Evolutionary conservation across 2,113 vertebrate species (phyloP).

Genomic region (Leiothrix lutea): DNA sequence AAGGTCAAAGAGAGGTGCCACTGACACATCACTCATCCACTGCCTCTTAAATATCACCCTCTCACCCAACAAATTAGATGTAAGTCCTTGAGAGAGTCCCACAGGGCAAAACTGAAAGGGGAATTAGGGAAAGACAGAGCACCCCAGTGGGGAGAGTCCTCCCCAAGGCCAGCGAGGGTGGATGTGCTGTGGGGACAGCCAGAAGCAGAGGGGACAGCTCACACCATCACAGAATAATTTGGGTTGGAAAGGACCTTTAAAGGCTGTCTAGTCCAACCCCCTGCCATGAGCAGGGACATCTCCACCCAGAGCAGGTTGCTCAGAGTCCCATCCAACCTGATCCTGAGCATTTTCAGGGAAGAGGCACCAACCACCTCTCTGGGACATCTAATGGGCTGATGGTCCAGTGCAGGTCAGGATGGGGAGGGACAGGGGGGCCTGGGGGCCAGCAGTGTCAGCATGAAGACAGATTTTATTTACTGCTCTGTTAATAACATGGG

Average conservation of each 20-base stretch:
- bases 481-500: rapidly evolving
- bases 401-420: rapidly evolving
- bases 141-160: not conserved
- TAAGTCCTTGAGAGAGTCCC: not conserved
- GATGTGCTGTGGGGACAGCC: not conserved
- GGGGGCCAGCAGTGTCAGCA: not conserved
- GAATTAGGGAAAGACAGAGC: not conserved
- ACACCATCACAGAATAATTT: rapidly evolving
- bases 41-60: not conserved
- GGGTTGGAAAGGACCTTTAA: not conserved
- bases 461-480: not conserved
- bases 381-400: not conserved
- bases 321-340: not conserved
- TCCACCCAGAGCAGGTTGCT: not conserved
- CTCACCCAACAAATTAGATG: not conserved
- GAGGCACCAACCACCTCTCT: not conserved
- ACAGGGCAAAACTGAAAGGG: not conserved
- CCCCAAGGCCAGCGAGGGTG: not conserved
- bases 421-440: not conserved
- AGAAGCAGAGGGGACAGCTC: not conserved
- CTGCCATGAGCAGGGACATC: not conserved
- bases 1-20: not conserved
- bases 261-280: not conserved
- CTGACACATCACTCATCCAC: not conserved
- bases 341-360: not conserved